A percentile compares a stretch with the other conserved stretches of the same genome.
phyloP scores from a whole-genome alignment of 2,888 invertebrate genomes.

The Lumbricus terrestris region DNA sequence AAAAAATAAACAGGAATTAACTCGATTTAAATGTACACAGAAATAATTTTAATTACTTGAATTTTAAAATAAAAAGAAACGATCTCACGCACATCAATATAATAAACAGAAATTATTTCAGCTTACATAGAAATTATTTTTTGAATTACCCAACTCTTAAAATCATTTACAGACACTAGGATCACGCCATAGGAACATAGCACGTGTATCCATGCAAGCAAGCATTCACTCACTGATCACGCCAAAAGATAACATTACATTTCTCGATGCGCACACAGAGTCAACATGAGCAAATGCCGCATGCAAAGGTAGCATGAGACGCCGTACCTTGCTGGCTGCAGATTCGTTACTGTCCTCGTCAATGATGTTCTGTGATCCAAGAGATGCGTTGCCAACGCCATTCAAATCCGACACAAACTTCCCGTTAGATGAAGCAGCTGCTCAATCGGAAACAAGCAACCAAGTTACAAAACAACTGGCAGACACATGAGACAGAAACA shows the following conservation, averaged over 20 bases:
- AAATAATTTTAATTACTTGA: neutral
- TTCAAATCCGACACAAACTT: neutral
- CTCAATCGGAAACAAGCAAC: neutral
- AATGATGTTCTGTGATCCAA: neutral
- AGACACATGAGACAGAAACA: neutral
- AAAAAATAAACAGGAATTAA: too few relatives aligned
- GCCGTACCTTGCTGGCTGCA: neutral
- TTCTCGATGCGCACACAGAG: neutral
- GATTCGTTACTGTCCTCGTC: conserved; percentile 7
- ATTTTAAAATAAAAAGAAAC: too few relatives aligned
- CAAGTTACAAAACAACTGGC: neutral
- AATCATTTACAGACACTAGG: too few relatives aligned
- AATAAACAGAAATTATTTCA: too few relatives aligned
- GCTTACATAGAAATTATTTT: too few relatives aligned
- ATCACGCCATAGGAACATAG: too few relatives aligned
- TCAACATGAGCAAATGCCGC: neutral
- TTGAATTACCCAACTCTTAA: too few relatives aligned
- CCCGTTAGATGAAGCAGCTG: neutral
- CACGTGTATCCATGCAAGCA: too few relatives aligned
- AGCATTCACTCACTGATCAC: too few relatives aligned
- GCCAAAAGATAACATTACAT: too few relatives aligned
- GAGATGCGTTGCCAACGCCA: neutral
- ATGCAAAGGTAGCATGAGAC: neutral
- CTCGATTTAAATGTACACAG: neutral
- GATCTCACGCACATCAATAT: too few relatives aligned